These are phyloP conservation scores for Erythrolamprus reginae DNA, from an alignment of 2,113 vertebrate species.

Conservation along the genomic window DNA sequence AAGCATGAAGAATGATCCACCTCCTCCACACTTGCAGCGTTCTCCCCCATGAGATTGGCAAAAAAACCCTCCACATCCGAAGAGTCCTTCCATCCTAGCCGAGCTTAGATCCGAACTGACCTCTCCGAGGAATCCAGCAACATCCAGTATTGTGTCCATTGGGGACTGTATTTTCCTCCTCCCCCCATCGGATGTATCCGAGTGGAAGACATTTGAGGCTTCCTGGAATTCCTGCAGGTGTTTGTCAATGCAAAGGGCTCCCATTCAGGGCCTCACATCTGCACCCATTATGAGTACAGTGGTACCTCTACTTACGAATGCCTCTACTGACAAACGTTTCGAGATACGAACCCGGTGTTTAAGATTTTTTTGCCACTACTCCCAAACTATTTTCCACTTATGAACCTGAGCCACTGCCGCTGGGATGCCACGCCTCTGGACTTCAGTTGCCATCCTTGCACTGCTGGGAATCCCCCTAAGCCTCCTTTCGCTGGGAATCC, in stretches of 20 bases:
- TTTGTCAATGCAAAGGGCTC: conserved; percentile 6
- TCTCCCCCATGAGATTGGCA: conserved; percentile 5
- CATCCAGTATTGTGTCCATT: neutral
- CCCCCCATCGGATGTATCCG: neutral
- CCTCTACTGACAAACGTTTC: too few relatives aligned
- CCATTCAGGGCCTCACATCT: conserved; percentile 26
- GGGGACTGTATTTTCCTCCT: neutral
- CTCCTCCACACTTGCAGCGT: conserved; percentile 30
- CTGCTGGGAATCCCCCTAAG: too few relatives aligned
- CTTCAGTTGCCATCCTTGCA: too few relatives aligned
- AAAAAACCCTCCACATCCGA: conserved; percentile 51
- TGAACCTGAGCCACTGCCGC: too few relatives aligned
- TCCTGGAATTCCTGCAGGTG: conserved; percentile 48
- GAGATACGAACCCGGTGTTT: too few relatives aligned
- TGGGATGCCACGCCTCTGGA: too few relatives aligned
- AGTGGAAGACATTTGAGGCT: conserved; percentile 24
- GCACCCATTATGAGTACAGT: neutral
- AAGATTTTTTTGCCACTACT: too few relatives aligned
- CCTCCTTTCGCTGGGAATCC: too few relatives aligned
- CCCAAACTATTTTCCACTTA: too few relatives aligned
- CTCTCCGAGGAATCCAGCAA: accelerated
- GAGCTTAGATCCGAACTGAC: neutral
- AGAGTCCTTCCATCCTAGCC: conserved; percentile 34
- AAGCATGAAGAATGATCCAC: neutral
- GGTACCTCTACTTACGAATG: too few relatives aligned